phyloP scores from a whole-genome alignment of 64 coral and sea anemone genomes.

The Montipora efflorescens region DNA sequence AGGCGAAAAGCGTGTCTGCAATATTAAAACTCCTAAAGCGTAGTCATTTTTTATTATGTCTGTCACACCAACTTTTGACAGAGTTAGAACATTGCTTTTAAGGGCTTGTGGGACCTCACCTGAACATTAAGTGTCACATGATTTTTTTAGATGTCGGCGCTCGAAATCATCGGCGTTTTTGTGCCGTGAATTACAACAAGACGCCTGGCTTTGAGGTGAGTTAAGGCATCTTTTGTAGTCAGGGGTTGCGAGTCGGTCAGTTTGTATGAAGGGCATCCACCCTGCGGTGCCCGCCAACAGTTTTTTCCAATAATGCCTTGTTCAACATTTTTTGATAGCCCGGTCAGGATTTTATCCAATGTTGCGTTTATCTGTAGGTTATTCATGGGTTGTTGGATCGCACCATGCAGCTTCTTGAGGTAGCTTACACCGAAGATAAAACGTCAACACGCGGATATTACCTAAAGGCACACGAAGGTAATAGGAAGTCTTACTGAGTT shows the following conservation, averaged over 20 bases:
- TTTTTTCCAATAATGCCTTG: neutral
- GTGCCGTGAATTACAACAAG: conserved; percentile 98
- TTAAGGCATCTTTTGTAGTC: too few species aligned
- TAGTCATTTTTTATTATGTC: too few species aligned
- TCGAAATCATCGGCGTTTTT: conserved; percentile 95
- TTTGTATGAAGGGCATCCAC: too few species aligned
- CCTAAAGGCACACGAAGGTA: conserved; percentile 53
- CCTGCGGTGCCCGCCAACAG: too few species aligned
- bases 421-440: conserved; percentile 81
- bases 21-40: too few species aligned
- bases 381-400: conserved; percentile 97
- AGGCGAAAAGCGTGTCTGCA: too few species aligned
- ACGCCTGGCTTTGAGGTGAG: conserved; percentile 98
- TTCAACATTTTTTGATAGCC: neutral
- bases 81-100: neutral
- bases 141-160: conserved; percentile 90
- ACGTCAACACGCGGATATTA: conserved; percentile 78
- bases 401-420: conserved; percentile 93
- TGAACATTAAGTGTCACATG: neutral
- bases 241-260: too few species aligned
- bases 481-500: neutral
- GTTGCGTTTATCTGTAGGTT: conserved; percentile 62
- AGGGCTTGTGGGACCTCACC: neutral
- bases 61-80: too few species aligned
- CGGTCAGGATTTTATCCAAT: neutral